Conservation (phyloP, 1,140 invertebrate genomes). For the Atopsyche davidsoni region DNA sequence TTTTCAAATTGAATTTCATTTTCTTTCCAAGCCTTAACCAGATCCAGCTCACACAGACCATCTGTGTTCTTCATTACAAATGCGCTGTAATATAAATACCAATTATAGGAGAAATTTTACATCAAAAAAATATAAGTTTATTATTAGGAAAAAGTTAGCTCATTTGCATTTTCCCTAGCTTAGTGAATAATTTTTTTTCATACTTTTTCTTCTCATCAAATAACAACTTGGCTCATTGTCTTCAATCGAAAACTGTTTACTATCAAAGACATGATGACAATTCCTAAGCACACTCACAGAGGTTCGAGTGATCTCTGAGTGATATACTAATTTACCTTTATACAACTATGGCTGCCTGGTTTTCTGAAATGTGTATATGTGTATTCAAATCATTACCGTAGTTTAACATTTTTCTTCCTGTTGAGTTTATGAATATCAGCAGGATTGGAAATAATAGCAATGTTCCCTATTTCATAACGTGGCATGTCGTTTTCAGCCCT, state of each 20-base stretch:
- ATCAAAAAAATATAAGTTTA: too few relatives aligned
- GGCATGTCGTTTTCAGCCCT: constrained; percentile 60
- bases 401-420: constrained; percentile 28
- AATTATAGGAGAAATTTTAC: too few relatives aligned
- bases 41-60: constrained; percentile 41
- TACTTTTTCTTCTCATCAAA: constrained; percentile 13
- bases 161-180: too few relatives aligned
- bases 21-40: constrained; percentile 42
- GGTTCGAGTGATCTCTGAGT: too few relatives aligned
- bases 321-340: too few relatives aligned
- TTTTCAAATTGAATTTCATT: constrained; percentile 32
- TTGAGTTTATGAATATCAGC: constrained; percentile 42
- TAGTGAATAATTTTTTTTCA: too few relatives aligned
- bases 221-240: constrained; percentile 30
- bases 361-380: background rate
- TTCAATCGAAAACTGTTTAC: constrained; percentile 7
- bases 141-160: too few relatives aligned
- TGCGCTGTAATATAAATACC: constrained; percentile 36
- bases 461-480: constrained; percentile 52
- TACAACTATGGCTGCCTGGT: too few relatives aligned
- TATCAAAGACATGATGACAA: too few relatives aligned
- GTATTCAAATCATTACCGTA: constrained; percentile 14
- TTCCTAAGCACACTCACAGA: too few relatives aligned
- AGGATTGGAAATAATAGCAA: constrained; percentile 32
- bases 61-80: constrained; percentile 44